Evolutionary conservation across 2,797 vertebrate genomes (phyloP).

Genomic region (Amniataba percoides): DNA sequence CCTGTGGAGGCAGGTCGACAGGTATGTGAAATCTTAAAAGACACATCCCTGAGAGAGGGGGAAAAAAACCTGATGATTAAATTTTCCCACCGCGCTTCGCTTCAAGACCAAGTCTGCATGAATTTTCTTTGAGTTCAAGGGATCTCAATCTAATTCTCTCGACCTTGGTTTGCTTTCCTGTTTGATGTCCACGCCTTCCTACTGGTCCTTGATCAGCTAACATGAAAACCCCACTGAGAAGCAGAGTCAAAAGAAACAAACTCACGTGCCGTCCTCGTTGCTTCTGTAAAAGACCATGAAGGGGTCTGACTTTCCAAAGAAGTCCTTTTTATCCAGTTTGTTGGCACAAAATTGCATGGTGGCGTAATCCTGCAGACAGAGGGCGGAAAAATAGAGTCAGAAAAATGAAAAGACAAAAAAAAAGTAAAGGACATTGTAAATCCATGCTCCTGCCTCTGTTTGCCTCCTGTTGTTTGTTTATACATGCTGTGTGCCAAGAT

Average conservation of each 20-base stretch:
- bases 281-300: conserved; percentile 97
- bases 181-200: conserved; percentile 29
- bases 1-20: conserved; percentile 75
- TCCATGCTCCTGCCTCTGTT: conserved; percentile 56
- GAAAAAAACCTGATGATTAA: background rate
- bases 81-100: conserved; percentile 10
- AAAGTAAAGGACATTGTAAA: conserved; percentile 64
- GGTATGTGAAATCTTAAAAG: conserved; percentile 38
- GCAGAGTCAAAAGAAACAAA: conserved; percentile 31
- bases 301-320: conserved; percentile 96
- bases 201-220: conserved; percentile 29
- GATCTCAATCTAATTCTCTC: conserved; percentile 35
- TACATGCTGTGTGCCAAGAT: conserved; percentile 58
- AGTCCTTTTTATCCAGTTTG: conserved; percentile 98
- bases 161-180: conserved; percentile 27
- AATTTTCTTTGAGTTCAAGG: conserved; percentile 26
- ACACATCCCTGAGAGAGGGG: conserved; percentile 5
- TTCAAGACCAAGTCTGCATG: background rate
- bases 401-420: conserved; percentile 30
- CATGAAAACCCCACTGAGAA: conserved; percentile 23
- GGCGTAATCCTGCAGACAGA: conserved; percentile 89
- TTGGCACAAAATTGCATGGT: conserved; percentile 97
- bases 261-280: conserved; percentile 97
- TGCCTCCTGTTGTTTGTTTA: conserved; percentile 63
- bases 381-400: conserved; percentile 12